Evolutionary conservation across 2,888 invertebrate species (phyloP).

Genomic region (Macaria liturata): DNA sequence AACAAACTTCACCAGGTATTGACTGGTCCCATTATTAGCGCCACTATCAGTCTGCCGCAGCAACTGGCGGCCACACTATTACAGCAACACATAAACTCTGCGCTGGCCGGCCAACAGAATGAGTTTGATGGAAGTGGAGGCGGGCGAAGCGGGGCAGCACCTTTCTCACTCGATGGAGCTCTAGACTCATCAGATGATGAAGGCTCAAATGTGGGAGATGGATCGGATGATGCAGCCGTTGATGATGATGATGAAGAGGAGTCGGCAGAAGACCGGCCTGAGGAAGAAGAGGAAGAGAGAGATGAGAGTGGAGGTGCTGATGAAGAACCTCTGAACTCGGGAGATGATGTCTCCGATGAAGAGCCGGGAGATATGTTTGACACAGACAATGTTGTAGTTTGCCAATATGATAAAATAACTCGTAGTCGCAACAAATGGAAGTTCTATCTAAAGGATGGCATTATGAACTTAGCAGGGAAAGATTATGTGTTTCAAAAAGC

Average conservation of each 20-base stretch:
- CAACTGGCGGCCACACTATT: conserved; percentile 91
- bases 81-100: conserved; percentile 95
- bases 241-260: conserved; percentile 91
- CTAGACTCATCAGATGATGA: conserved; percentile 90
- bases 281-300: conserved; percentile 87
- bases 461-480: conserved; percentile 99
- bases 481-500: conserved; percentile 99
- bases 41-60: conserved; percentile 93
- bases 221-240: conserved; percentile 87
- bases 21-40: conserved; percentile 94
- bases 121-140: conserved; percentile 78
- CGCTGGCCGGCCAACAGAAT: conserved; percentile 82
- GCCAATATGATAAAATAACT: conserved; percentile 99
- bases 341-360: conserved; percentile 98
- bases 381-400: conserved; percentile 99
- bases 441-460: conserved; percentile 99
- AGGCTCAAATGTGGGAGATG: conserved; percentile 83
- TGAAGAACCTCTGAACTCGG: conserved; percentile 97
- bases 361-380: conserved; percentile 98
- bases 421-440: conserved; percentile 99
- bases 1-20: conserved; percentile 87
- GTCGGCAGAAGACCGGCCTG: conserved; percentile 86
- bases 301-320: conserved; percentile 86
- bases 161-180: conserved; percentile 84
- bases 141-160: conserved; percentile 70